Evolutionary conservation across 92 coral and sea anemone genomes (phyloP).

Genomic region (Paragorgia papillata): DNA sequence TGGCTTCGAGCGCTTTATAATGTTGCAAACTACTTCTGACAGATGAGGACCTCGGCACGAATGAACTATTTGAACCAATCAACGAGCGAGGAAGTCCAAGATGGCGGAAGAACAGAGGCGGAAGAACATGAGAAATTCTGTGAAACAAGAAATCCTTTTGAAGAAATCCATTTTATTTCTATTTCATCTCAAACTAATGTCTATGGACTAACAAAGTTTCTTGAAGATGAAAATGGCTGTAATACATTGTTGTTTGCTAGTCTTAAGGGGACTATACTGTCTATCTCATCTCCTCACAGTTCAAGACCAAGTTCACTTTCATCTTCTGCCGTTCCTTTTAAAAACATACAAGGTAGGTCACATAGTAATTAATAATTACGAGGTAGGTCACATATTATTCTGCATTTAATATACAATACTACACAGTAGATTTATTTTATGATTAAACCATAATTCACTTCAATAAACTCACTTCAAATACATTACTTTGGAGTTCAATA

Average conservation of each 20-base stretch:
- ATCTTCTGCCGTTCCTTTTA: constrained; percentile 72
- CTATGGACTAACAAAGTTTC: constrained; percentile 74
- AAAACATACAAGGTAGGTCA: constrained; percentile 85
- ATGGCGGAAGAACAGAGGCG: constrained; percentile 83
- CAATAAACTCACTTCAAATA: too few relatives aligned
- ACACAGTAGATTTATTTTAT: too few relatives aligned
- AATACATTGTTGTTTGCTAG: constrained; percentile 74
- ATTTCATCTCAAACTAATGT: constrained; percentile 91
- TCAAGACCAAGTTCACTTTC: constrained; percentile 61
- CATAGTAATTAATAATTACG: too few relatives aligned
- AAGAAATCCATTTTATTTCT: constrained; percentile 81
- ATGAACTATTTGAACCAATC: not conserved
- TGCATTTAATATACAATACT: too few relatives aligned
- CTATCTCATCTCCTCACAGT: constrained; percentile 64
- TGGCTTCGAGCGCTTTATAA: too few relatives aligned
- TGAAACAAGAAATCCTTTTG: constrained; percentile 40
- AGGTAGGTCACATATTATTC: too few relatives aligned
- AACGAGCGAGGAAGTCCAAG: constrained; percentile 38
- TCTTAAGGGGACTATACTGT: constrained; percentile 69
- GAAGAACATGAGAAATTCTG: too few relatives aligned
- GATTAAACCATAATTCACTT: too few relatives aligned
- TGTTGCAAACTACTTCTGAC: too few relatives aligned
- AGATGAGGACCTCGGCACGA: too few relatives aligned
- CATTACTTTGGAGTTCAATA: too few relatives aligned
- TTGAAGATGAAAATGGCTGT: constrained; percentile 52